Evolutionary conservation across 64 coral and sea anemone species (phyloP), one percentile per base, ranked within the genome.

Genomic region (Cladopsammia gracilis): DNA sequence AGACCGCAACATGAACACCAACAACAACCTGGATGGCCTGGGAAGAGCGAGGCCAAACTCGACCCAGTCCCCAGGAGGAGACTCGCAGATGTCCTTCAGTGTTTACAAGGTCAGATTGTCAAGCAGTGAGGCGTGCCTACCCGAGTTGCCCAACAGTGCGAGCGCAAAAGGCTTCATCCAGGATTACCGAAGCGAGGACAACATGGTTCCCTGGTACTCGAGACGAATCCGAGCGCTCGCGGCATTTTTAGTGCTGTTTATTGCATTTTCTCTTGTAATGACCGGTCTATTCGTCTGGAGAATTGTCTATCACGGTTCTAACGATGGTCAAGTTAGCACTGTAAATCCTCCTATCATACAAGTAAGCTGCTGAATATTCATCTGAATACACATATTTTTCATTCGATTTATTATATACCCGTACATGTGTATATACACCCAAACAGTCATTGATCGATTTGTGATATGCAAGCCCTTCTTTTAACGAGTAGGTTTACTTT

Each of bases 201-300:
- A 68, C 14, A 97, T 94, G 92, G 78, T 97, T 43, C 90, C 66
- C 25, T 90, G 87, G 87, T 93, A 97, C 12, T 90, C 92, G 16
- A 90, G 75, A 56, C 86, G 81, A 64, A 73, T 91, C 47, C 66
- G 60, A 47, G 73, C 75, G 23, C 66, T 97, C 16, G 43, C 56
- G 18, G 7, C 94, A 12, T 64, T 87, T 23, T 76, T 97, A 54
- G 88, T 58, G 24, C 73, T 97, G 15, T 97, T 97, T 60, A 85
- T 97, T 13, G 26, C 90, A 0, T 54, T 94, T 20, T 88, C 88
- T 42, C 45, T 97, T 54, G 88, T 97, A 18, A 97, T 97, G 96
- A 88, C 96, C 9, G 88, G 88, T 15, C 65, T 97, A 26, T 94
- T 94, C 64, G 77, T 94, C 0, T 97, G 96, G 96, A 84, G 96